Evolutionary conservation across 2,797 vertebrate species (phyloP).

Genomic region (Anguilla megastoma): DNA sequence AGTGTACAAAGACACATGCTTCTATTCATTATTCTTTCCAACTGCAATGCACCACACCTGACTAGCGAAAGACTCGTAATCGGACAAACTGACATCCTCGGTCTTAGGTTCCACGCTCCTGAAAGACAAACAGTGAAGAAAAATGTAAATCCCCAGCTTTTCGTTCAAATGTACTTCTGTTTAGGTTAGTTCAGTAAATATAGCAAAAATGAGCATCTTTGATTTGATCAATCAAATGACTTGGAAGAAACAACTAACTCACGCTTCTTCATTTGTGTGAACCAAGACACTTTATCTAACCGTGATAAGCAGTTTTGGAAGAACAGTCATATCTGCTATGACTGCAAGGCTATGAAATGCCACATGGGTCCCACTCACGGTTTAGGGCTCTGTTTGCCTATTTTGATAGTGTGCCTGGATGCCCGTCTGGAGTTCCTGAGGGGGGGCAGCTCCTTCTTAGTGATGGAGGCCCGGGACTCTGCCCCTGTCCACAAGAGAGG

Average conservation of each 20-base stretch:
- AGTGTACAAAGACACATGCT: neutral
- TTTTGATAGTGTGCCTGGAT: slow-evolving; percentile 53
- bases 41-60: neutral
- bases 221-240: neutral
- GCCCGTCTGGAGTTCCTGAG: slow-evolving; percentile 43
- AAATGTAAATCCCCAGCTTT: neutral
- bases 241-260: neutral
- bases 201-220: neutral
- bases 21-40: neutral
- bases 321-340: neutral
- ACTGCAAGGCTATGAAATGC: neutral
- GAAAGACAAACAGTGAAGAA: slow-evolving; percentile 33
- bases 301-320: neutral
- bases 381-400: slow-evolving; percentile 48
- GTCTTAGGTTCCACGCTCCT: slow-evolving; percentile 45
- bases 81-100: slow-evolving; percentile 52
- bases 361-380: slow-evolving; percentile 58
- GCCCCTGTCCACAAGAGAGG: slow-evolving; percentile 41
- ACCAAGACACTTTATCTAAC: neutral
- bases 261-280: neutral
- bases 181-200: neutral
- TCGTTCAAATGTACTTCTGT: neutral
- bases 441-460: slow-evolving; percentile 47
- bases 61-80: slow-evolving; percentile 47
- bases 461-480: slow-evolving; percentile 43